These are phyloP conservation scores for Rotaria macrura DNA, from an alignment of 2,888 invertebrate genomes.

Conservation along the genomic window DNA sequence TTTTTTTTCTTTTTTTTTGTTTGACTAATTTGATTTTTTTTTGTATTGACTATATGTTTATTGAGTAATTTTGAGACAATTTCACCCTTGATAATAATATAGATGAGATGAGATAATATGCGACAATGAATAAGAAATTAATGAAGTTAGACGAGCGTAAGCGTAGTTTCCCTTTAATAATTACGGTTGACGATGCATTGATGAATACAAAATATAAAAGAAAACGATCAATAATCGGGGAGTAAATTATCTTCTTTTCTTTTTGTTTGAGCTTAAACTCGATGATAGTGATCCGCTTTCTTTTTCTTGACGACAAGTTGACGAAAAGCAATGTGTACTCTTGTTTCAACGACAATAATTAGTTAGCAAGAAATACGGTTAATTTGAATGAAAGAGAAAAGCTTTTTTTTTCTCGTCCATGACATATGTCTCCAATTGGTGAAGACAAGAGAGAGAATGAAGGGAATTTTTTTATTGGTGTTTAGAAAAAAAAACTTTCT, in stretches of 20 bases:
- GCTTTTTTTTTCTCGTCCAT: neutral
- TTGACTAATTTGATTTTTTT: neutral
- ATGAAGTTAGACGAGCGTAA: constrained; percentile 20
- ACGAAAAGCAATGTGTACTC: neutral
- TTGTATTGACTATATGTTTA: neutral
- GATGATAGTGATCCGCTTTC: neutral
- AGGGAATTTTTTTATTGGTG: neutral
- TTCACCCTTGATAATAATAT: neutral
- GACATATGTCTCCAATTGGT: neutral
- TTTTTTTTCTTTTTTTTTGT: neutral
- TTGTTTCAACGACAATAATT: neutral
- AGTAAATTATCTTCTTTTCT: neutral
- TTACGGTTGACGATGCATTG: neutral
- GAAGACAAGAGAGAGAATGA: neutral
- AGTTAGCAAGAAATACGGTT: neutral
- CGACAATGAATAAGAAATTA: neutral
- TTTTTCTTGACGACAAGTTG: neutral
- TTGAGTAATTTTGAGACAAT: neutral
- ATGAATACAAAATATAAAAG: neutral
- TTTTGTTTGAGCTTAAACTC: neutral
- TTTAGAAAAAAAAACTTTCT: neutral
- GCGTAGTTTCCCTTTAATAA: neutral
- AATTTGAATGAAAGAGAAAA: neutral
- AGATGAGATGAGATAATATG: neutral
- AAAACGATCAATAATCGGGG: neutral